Evolutionary conservation across 2,113 vertebrate species (phyloP).

Genomic region (Rhabdornis inornatus): DNA sequence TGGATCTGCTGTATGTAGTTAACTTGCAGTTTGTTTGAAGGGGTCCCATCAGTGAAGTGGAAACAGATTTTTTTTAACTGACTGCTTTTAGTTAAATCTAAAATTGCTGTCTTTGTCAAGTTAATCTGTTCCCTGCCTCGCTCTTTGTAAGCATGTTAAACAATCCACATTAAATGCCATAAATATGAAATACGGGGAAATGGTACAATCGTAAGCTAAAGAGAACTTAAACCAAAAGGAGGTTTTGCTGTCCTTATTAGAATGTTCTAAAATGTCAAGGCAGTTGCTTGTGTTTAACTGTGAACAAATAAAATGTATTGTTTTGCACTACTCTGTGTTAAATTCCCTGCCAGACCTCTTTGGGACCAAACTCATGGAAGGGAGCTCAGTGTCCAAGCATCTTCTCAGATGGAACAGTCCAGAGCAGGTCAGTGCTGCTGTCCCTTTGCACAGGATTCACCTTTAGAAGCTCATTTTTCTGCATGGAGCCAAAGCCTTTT

Average conservation of each 20-base stretch:
- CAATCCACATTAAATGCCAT: conserved; percentile 84
- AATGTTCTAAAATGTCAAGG: conserved; percentile 84
- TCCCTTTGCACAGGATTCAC: neutral
- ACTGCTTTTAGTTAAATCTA: conserved; percentile 73
- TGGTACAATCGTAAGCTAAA: conserved; percentile 88
- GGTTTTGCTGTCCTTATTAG: conserved; percentile 78
- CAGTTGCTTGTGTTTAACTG: conserved; percentile 99
- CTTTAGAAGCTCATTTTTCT: neutral
- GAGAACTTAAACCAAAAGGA: conserved; percentile 70
- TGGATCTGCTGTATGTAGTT: conserved; percentile 64
- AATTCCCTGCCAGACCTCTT: neutral
- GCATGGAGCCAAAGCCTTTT: neutral
- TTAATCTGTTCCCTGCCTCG: conserved; percentile 80
- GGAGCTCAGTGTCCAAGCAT: neutral
- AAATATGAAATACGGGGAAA: conserved; percentile 78
- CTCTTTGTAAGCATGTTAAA: conserved; percentile 92
- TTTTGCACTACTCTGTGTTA: conserved; percentile 89
- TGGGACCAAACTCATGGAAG: neutral
- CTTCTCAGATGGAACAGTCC: neutral
- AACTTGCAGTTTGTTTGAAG: conserved; percentile 62
- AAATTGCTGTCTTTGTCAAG: conserved; percentile 70
- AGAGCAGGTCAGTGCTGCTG: neutral
- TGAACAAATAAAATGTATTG: conserved; percentile 97
- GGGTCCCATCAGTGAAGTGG: conserved; percentile 68
- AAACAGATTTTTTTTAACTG: conserved; percentile 59